Conservation (phyloP, 2,797 vertebrate genomes). For the Trachurus trachurus region DNA sequence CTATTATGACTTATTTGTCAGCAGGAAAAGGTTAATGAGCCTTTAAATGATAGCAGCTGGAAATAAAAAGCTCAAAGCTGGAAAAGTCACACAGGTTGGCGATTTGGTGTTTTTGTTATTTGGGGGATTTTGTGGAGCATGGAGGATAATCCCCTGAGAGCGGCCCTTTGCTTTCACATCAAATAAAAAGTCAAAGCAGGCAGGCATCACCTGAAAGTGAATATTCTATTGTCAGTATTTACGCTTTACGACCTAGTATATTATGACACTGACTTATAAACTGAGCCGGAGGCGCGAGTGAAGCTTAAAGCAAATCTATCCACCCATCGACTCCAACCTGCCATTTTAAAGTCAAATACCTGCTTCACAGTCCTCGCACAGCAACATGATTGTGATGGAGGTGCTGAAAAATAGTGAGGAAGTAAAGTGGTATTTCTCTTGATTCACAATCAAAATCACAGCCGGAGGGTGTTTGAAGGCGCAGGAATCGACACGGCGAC, state of each 20-base stretch:
- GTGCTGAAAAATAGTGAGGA: slow-evolving; percentile 10
- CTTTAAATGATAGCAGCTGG: background rate
- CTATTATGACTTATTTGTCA: background rate
- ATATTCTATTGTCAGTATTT: slow-evolving; percentile 42
- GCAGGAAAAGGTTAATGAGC: background rate
- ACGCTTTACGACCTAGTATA: slow-evolving; percentile 23
- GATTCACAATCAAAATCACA: slow-evolving; percentile 36
- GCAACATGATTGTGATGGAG: slow-evolving; percentile 3
- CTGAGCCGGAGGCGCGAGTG: background rate
- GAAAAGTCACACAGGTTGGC: background rate
- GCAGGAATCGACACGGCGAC: slow-evolving; percentile 19
- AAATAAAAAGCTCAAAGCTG: slow-evolving; percentile 1
- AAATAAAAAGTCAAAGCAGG: slow-evolving; percentile 27
- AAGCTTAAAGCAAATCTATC: slow-evolving; percentile 28
- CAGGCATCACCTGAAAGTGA: slow-evolving; percentile 25
- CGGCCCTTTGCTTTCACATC: background rate
- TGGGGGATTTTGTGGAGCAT: background rate
- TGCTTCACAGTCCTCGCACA: slow-evolving; percentile 16
- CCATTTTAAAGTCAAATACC: slow-evolving; percentile 33
- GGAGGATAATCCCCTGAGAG: background rate
- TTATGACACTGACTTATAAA: slow-evolving; percentile 12
- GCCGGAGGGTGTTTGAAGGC: slow-evolving; percentile 13
- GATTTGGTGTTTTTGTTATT: background rate
- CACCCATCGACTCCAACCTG: background rate
- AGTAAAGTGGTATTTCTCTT: slow-evolving; percentile 8